phyloP scores from a whole-genome alignment of 2,888 invertebrate species.

The Hypselothyrea guttata region DNA sequence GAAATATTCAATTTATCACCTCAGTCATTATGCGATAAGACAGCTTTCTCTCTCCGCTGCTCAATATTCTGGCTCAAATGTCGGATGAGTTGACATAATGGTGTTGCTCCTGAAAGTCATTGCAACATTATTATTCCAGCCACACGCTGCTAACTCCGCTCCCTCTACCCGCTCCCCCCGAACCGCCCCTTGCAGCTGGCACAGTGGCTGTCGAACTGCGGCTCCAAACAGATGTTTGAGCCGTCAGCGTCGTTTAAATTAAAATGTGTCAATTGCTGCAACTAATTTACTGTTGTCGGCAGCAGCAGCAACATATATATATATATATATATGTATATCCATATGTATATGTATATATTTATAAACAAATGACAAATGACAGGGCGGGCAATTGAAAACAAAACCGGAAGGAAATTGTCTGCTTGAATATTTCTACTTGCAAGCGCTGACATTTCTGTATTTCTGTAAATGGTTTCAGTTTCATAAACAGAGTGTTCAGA shows the following conservation, averaged over 20 bases:
- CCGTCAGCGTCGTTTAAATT: constrained; percentile 61
- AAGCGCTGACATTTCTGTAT: constrained; percentile 55
- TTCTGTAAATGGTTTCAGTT: constrained; percentile 73
- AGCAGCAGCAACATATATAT: constrained; percentile 26
- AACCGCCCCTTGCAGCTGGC: background rate
- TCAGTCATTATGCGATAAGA: background rate
- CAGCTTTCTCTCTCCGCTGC: background rate
- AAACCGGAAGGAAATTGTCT: constrained; percentile 77
- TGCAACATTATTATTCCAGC: constrained; percentile 11
- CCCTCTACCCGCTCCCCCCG: too few species aligned
- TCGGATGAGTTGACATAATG: constrained; percentile 13
- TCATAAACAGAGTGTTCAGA: constrained; percentile 22
- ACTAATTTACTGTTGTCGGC: constrained; percentile 68
- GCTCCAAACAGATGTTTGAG: constrained; percentile 48
- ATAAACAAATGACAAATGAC: constrained; percentile 71
- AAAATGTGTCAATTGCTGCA: constrained; percentile 70
- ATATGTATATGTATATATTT: constrained; percentile 66
- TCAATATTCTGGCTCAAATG: background rate
- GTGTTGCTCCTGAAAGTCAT: constrained; percentile 10
- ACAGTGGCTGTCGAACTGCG: constrained; percentile 24
- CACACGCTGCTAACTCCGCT: too few species aligned
- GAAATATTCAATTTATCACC: background rate
- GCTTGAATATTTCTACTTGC: constrained; percentile 50
- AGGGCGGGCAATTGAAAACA: constrained; percentile 63
- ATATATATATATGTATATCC: constrained; percentile 12